Evolutionary conservation across 2,888 invertebrate genomes (phyloP).

Genomic region (Herminia tarsipennalis): DNA sequence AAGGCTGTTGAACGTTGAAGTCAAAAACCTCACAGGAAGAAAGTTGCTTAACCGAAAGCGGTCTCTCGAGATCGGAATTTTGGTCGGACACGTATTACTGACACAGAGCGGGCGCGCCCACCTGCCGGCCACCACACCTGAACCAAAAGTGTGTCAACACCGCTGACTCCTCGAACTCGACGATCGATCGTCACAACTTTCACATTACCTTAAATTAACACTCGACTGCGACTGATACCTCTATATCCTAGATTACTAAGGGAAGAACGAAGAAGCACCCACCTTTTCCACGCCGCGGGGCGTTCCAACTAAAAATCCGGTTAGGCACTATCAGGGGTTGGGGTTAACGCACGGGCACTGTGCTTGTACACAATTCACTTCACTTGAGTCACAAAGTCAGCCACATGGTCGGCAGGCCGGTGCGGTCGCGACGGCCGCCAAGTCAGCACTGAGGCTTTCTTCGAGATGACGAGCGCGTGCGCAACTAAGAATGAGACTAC

Average conservation of each 20-base stretch:
- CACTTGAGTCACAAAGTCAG: constrained; percentile 77
- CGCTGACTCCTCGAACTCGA: constrained; percentile 75
- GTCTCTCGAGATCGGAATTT: constrained; percentile 80
- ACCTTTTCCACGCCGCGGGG: constrained; percentile 77
- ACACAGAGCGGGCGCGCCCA: constrained; percentile 77
- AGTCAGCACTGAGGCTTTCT: constrained; percentile 82
- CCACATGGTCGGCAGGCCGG: constrained; percentile 78
- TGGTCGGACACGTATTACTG: constrained; percentile 73
- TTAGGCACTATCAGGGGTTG: constrained; percentile 82
- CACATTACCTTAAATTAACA: constrained; percentile 83
- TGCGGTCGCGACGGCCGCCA: constrained; percentile 81
- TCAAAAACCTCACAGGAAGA: constrained; percentile 64
- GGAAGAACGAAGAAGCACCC: constrained; percentile 48
- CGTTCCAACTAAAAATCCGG: constrained; percentile 78
- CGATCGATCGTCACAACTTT: constrained; percentile 81
- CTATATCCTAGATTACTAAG: constrained; percentile 48
- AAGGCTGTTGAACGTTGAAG: constrained; percentile 17
- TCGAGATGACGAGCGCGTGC: constrained; percentile 73
- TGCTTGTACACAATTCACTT: constrained; percentile 79
- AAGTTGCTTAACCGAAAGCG: constrained; percentile 79
- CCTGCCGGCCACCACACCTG: constrained; percentile 79
- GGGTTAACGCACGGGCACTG: constrained; percentile 82
- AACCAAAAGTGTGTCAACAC: constrained; percentile 82
- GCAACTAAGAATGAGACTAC: constrained; percentile 73
- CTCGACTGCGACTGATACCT: constrained; percentile 58